Percentiles rank a stretch among this genome's conserved stretches.
phyloP scores from a whole-genome alignment of 2,888 invertebrate genomes.

The Calliphora vomitoria region DNA sequence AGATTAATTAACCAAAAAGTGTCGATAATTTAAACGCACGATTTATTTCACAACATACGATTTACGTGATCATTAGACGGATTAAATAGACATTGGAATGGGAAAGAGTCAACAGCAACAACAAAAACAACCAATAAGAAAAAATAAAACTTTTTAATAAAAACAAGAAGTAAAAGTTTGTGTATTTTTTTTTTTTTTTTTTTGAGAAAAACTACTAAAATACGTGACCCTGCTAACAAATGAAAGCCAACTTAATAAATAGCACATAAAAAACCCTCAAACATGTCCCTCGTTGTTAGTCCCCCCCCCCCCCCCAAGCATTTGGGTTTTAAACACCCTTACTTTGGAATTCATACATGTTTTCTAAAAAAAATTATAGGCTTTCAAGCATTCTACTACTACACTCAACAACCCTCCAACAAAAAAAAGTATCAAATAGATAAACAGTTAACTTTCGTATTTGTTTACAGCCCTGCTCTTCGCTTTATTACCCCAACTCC shows the following conservation, averaged over 20 bases:
- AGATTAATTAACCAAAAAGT: conserved; percentile 69
- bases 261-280: conserved; percentile 1
- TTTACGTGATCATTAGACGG: conserved; percentile 72
- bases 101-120: conserved; percentile 15
- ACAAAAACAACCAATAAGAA: not conserved
- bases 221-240: conserved; percentile 70
- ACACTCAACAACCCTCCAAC: conserved; percentile 38
- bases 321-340: not conserved
- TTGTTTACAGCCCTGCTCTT: too few species aligned
- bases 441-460: conserved; percentile 27
- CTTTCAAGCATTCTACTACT: not conserved
- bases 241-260: conserved; percentile 28
- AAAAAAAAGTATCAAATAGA: not conserved
- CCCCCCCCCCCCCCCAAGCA: not conserved
- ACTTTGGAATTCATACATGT: not conserved
- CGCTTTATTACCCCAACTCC: not conserved
- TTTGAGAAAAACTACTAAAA: conserved; percentile 41
- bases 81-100: conserved; percentile 46
- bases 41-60: conserved; percentile 65
- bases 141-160: conserved; percentile 7
- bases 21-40: conserved; percentile 67
- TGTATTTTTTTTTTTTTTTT: not conserved
- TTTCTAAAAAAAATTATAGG: too few species aligned
- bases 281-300: not conserved
- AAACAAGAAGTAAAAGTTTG: conserved; percentile 63